Evolutionary conservation across 2,797 vertebrate genomes (phyloP), one percentile per base, ranked within the genome.

Genomic region (Channallabes apus): DNA sequence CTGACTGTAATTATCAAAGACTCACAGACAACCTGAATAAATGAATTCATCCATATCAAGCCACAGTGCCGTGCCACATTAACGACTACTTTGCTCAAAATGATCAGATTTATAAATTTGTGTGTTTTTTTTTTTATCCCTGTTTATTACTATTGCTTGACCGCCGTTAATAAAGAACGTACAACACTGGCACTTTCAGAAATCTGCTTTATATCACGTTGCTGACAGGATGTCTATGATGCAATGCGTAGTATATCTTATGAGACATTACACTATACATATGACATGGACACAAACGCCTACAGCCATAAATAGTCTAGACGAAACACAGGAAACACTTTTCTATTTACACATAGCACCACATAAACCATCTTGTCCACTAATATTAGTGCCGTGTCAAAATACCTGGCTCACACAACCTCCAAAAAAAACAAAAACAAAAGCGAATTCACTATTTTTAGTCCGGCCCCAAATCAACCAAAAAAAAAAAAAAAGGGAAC

Each of bases 1-100:
- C 87, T 91, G 91, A 91, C 90, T 91, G 90, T 94, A 93, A 94
- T 94, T 95, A 95, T 95, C 95, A 95, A 95, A 94, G 92, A 91
- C 87, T 89, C 46, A 90, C 91, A 90, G 90, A 90, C 90, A 92
- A 94, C 93, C 92, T 90, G 93, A 93, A 94, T 93, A 93, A 94
- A 95, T 92, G 90, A 95, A 92, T 88, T 89, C 86, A 77, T 64
- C 62, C 54, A 38, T 69, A 35, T 85, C 51, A 85, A 56, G 76
- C 82, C n/a, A 61, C 51, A 54, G 80, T 56, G 24, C 46, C 5
- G n/a, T 1, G 17, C 29, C 79, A 80, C n/a, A 32, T 65, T 80
- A 5, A 76, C 3, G 3, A 58, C 51, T 32, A 29, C 54, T 32
- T 59, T 32, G 75, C 24, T 77, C 56, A 35, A 35, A 65, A 54